A percentile compares a stretch with the other conserved stretches of the same genome.
These are phyloP conservation scores for Apoderus coryli DNA, from an alignment of 2,888 invertebrate species.

Conservation along the genomic window DNA sequence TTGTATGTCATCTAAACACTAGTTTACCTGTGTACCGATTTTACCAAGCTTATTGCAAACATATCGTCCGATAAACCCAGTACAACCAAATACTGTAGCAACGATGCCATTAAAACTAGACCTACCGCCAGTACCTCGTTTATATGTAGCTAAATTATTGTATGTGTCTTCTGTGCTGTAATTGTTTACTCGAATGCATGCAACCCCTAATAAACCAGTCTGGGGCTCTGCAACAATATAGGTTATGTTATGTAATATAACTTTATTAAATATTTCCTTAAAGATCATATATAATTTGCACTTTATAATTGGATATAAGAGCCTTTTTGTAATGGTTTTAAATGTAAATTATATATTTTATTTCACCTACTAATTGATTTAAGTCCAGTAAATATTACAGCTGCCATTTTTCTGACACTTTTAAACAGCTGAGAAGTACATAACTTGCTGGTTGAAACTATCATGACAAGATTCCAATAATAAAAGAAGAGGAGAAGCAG, in stretches of 20 bases:
- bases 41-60: slow-evolving; percentile 84
- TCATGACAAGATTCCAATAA: too few relatives aligned
- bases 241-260: slow-evolving; percentile 20
- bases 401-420: too few relatives aligned
- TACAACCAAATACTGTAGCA: slow-evolving; percentile 93
- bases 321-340: too few relatives aligned
- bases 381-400: neutral
- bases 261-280: too few relatives aligned
- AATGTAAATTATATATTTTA: neutral
- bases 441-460: too few relatives aligned
- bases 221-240: slow-evolving; percentile 24
- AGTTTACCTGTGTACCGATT: slow-evolving; percentile 52
- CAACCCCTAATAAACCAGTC: slow-evolving; percentile 25
- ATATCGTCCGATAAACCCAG: slow-evolving; percentile 79
- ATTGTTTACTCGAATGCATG: slow-evolving; percentile 27
- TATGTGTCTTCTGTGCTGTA: slow-evolving; percentile 40
- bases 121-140: slow-evolving; percentile 80
- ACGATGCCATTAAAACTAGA: slow-evolving; percentile 94
- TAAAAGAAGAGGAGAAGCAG: too few relatives aligned
- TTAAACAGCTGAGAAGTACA: too few relatives aligned
- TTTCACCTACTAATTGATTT: neutral
- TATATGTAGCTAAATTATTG: slow-evolving; percentile 51
- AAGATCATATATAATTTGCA: too few relatives aligned
- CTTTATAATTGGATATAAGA: too few relatives aligned
- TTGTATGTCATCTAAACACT: neutral